phyloP scores from a whole-genome alignment of 1,140 invertebrate genomes.

The Dolichoris vasculosae region DNA sequence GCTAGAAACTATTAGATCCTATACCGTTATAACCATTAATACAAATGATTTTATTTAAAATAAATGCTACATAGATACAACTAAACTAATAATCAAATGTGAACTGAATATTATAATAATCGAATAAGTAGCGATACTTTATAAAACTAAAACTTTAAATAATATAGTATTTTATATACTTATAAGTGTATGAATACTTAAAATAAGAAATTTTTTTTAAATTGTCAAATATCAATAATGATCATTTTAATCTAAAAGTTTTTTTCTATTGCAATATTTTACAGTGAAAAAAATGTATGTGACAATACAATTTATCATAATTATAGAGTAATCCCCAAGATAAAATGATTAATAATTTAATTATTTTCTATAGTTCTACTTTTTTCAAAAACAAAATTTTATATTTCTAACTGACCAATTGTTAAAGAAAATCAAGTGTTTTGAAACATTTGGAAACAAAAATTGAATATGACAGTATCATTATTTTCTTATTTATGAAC shows the following conservation, averaged over 20 bases:
- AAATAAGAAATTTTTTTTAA: too few relatives aligned
- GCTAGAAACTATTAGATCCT: too few relatives aligned
- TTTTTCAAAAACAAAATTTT: conserved; percentile 19
- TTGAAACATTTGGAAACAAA: conserved; percentile 11
- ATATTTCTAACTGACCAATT: conserved; percentile 16
- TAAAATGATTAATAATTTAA: conserved; percentile 38
- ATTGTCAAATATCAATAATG: too few relatives aligned
- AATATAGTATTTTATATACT: too few relatives aligned
- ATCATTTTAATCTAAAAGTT: not conserved
- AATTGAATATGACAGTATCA: not conserved
- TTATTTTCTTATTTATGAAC: conserved; percentile 15
- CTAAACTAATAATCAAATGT: too few relatives aligned
- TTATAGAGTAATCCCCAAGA: conserved; percentile 23
- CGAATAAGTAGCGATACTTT: too few relatives aligned
- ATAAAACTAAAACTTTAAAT: too few relatives aligned
- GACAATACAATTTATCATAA: conserved; percentile 42
- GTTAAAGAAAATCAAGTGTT: conserved; percentile 43
- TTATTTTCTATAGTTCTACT: not conserved
- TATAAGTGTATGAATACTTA: too few relatives aligned
- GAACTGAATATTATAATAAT: too few relatives aligned
- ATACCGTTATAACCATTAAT: too few relatives aligned
- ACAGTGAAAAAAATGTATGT: conserved; percentile 21
- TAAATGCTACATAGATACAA: too few relatives aligned
- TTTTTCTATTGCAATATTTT: not conserved
- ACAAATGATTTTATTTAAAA: too few relatives aligned